phyloP scores from a whole-genome alignment of 2,113 vertebrate species.

The Morone saxatilis region DNA sequence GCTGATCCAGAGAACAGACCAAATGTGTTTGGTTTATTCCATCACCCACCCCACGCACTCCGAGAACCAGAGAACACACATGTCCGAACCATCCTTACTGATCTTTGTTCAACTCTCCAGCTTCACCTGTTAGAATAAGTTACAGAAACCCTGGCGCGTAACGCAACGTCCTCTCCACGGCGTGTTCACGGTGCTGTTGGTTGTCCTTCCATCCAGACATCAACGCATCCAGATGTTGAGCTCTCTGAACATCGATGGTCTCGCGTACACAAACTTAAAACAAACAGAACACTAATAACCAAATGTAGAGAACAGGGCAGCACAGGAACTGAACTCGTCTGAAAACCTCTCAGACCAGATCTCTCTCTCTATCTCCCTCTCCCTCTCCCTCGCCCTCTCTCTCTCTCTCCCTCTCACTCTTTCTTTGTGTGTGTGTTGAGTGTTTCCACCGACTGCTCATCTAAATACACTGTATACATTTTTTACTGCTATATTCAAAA shows the following conservation, averaged over 20 bases:
- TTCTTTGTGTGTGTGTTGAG: background rate
- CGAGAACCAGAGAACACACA: too few species aligned
- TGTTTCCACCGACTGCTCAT: too few species aligned
- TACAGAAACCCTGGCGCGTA: background rate
- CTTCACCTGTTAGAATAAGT: conserved; percentile 13
- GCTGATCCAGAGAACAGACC: background rate
- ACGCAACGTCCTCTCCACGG: conserved; percentile 5
- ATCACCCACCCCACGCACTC: background rate
- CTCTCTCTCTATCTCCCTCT: background rate
- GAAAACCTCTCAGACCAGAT: background rate
- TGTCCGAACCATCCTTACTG: background rate
- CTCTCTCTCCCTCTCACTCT: background rate
- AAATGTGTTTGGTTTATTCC: background rate
- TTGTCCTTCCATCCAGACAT: background rate
- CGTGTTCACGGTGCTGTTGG: background rate
- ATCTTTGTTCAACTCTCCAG: background rate
- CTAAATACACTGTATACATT: too few species aligned
- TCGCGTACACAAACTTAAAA: background rate
- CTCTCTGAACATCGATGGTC: background rate
- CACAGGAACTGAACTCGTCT: conserved; percentile 34
- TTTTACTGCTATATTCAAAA: too few species aligned
- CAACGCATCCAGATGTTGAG: too few species aligned
- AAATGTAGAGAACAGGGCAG: background rate
- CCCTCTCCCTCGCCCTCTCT: background rate
- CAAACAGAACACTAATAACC: background rate